Evolutionary conservation across 2,113 vertebrate species (phyloP).

Genomic region (Phasianus colchicus): DNA sequence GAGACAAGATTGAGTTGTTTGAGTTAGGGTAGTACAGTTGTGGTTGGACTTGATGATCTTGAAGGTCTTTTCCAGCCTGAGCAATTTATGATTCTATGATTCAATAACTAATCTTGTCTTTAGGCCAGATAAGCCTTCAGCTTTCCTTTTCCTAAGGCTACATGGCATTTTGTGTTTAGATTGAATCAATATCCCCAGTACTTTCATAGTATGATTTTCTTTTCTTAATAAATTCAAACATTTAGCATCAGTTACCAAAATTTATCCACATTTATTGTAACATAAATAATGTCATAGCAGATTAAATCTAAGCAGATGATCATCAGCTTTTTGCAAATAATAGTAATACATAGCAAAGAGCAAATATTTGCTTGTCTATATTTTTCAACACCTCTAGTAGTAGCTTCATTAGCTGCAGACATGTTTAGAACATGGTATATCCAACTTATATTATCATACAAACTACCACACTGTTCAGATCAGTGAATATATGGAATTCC

Average conservation of each 20-base stretch:
- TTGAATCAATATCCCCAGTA: not conserved
- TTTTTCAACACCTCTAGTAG: conserved; percentile 57
- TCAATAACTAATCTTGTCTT: not conserved
- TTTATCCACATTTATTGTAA: conserved; percentile 48
- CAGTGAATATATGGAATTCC: not conserved
- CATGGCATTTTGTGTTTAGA: conserved; percentile 6
- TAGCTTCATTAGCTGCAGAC: conserved; percentile 14
- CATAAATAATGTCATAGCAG: conserved; percentile 34
- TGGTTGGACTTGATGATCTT: too few relatives aligned
- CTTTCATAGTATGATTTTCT: not conserved
- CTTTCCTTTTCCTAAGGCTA: not conserved
- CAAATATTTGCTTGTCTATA: conserved; percentile 69
- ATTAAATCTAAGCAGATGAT: conserved; percentile 51
- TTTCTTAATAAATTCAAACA: conserved; percentile 54
- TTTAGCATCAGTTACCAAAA: conserved; percentile 60
- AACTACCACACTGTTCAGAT: not conserved
- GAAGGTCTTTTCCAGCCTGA: too few relatives aligned
- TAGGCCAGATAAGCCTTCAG: not conserved
- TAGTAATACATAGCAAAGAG: conserved; percentile 1
- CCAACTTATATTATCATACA: not conserved
- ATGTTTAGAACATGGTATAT: conserved; percentile 20
- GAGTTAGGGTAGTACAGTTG: too few relatives aligned
- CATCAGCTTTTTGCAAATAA: conserved; percentile 18
- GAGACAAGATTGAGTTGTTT: too few relatives aligned
- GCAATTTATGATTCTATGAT: too few relatives aligned